Conservation (phyloP, 1,140 invertebrate species). For the Pseudomyrmex pallidus region DNA sequence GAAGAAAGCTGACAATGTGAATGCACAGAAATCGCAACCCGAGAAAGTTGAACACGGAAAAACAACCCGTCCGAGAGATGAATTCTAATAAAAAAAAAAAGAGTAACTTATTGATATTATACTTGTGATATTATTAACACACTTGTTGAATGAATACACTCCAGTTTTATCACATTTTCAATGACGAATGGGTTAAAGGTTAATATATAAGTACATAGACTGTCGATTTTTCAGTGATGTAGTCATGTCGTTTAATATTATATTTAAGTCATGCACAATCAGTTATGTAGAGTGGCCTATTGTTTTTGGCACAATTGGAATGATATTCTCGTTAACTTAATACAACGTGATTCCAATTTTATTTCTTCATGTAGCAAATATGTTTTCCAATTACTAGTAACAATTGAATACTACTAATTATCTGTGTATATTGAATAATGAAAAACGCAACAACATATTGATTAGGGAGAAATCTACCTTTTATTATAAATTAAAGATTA, state of each 20-base stretch:
- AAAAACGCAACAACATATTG: background rate
- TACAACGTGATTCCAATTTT: too few species aligned
- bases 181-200: background rate
- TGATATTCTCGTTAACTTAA: too few species aligned
- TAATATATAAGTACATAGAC: background rate
- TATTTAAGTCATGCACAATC: background rate
- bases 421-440: background rate
- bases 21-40: background rate
- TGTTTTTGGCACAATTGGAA: background rate
- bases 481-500: conserved; percentile 4
- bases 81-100: conserved; percentile 12
- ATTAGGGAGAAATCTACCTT: background rate
- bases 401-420: background rate
- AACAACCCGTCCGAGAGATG: conserved; percentile 13
- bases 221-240: background rate
- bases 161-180: conserved; percentile 31
- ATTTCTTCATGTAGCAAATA: too few species aligned
- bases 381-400: too few species aligned
- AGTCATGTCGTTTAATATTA: background rate
- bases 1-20: conserved; percentile 26
- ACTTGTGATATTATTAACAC: conserved; percentile 44
- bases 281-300: background rate
- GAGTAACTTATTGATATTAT: background rate
- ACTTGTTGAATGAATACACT: conserved; percentile 36
- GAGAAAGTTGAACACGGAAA: conserved; percentile 37